Evolutionary conservation across 2,797 vertebrate species (phyloP), one percentile per base, ranked within the genome.

Genomic region (Pangasius djambal): DNA sequence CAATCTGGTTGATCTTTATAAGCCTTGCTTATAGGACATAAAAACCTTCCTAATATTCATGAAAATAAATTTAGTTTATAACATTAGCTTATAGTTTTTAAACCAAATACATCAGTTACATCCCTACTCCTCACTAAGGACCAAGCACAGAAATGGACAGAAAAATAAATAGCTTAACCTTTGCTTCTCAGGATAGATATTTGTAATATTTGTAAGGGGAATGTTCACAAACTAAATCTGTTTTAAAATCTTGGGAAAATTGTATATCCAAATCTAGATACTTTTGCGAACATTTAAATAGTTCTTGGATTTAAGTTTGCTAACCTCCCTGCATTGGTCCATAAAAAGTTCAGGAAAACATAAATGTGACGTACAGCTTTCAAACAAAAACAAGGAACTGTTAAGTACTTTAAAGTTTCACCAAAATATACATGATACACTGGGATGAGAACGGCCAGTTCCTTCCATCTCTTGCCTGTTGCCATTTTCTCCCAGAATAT

Each of bases 221-320:
- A 78, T 25, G 74, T 79, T 88, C 28, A 61, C 72, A 31, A 70
- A 50, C 77, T 13, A 57, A 78, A 52, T 7, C 34, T n/a, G 75
- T 70, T 65, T 74, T 65, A 25, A 83, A 57, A 57, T 87, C 55
- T 78, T 50, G 67, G 88, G 48, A 37, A 72, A 57, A 57, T 50
- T 2, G 20, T 7, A 83, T 83, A n/a, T 82, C 55, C 67, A 86
- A 84, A 89, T 61, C 63, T 31, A 85, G 78, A 69, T 34, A n/a
- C 63, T 55, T 82, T 20, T 48, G 65, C 22, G 85, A 93, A 89
- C 83, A 31, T 25, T 89, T 91, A 90, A 95, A 85, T 95, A 95
- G 94, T 93, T 94, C 95, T 93, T 95, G 94, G 93, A 95, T 94
- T 94, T 89, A 94, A 91, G 92, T 61, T 82, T 89, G 91, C 83